phyloP scores from a whole-genome alignment of 2,888 invertebrate species.

The Phortica magna region DNA sequence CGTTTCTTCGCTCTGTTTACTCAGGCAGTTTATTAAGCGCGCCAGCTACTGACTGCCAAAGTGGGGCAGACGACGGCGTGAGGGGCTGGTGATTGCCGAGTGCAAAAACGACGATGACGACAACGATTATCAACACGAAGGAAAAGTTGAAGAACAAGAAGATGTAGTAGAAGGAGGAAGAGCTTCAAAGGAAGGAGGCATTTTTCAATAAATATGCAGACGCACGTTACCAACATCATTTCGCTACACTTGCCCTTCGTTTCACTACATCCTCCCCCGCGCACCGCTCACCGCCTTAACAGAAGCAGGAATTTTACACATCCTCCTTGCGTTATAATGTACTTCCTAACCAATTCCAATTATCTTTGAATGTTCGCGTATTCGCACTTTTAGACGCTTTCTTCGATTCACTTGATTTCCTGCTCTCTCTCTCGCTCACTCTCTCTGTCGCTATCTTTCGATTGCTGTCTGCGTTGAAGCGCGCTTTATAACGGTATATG shows the following conservation, averaged over 20 bases:
- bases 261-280: not conserved
- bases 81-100: not conserved
- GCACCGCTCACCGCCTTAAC: not conserved
- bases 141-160: not conserved
- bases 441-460: not conserved
- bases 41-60: not conserved
- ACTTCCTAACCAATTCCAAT: slow-evolving; percentile 30
- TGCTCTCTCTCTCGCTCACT: not conserved
- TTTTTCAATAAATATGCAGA: slow-evolving; percentile 46
- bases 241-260: not conserved
- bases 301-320: not conserved
- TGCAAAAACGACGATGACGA: not conserved
- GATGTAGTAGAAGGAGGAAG: not conserved
- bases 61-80: not conserved
- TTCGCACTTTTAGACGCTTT: not conserved
- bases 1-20: slow-evolving; percentile 16
- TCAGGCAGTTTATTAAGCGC: slow-evolving; percentile 42
- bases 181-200: slow-evolving; percentile 5
- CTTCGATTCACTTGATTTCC: not conserved
- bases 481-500: slow-evolving; percentile 45
- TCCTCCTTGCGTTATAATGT: not conserved
- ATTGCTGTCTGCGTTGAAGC: slow-evolving; percentile 58
- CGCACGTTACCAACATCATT: slow-evolving; percentile 34
- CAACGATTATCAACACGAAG: not conserved
- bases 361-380: slow-evolving; percentile 15